Evolutionary conservation across 2,888 invertebrate genomes (phyloP).

Genomic region (Andrena haemorrhoa): DNA sequence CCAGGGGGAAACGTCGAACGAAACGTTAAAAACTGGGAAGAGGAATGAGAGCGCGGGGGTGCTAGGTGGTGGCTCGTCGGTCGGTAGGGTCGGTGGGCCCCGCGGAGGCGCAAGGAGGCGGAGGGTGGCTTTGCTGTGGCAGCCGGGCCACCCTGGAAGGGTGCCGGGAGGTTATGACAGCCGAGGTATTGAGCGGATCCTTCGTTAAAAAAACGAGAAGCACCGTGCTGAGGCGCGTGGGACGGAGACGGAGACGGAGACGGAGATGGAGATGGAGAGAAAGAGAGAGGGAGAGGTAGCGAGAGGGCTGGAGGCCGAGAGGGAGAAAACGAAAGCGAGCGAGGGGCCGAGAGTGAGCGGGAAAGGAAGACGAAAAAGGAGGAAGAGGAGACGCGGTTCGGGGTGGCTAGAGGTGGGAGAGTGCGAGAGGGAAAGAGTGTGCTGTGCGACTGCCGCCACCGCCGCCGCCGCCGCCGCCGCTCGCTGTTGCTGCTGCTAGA

Average conservation of each 20-base stretch:
- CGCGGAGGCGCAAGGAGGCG: conserved; percentile 67
- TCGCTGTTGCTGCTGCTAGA: conserved; percentile 61
- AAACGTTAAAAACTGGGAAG: conserved; percentile 83
- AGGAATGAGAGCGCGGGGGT: conserved; percentile 75
- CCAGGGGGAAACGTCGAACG: conserved; percentile 84
- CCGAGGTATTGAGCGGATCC: conserved; percentile 85
- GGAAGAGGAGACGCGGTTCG: conserved; percentile 14
- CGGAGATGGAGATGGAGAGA: conserved; percentile 46
- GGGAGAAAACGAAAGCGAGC: conserved; percentile 44
- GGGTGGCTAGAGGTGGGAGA: neutral
- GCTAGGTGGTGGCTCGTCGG: conserved; percentile 68
- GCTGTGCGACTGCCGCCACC: conserved; percentile 58
- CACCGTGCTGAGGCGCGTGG: conserved; percentile 77
- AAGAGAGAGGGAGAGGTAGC: conserved; percentile 51
- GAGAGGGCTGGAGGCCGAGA: conserved; percentile 47
- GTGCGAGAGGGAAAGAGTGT: conserved; percentile 48
- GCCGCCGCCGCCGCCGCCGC: conserved; percentile 51
- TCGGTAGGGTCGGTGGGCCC: conserved; percentile 67
- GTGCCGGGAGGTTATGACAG: conserved; percentile 84
- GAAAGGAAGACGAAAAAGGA: conserved; percentile 40
- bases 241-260: conserved; percentile 67
- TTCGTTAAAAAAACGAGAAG: conserved; percentile 84
- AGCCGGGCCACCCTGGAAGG: conserved; percentile 75
- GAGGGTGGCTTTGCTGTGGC: conserved; percentile 70
- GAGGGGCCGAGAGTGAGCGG: conserved; percentile 33